Evolutionary conservation across 2,888 invertebrate species (phyloP).

Genomic region (Gasteruption jaculator): DNA sequence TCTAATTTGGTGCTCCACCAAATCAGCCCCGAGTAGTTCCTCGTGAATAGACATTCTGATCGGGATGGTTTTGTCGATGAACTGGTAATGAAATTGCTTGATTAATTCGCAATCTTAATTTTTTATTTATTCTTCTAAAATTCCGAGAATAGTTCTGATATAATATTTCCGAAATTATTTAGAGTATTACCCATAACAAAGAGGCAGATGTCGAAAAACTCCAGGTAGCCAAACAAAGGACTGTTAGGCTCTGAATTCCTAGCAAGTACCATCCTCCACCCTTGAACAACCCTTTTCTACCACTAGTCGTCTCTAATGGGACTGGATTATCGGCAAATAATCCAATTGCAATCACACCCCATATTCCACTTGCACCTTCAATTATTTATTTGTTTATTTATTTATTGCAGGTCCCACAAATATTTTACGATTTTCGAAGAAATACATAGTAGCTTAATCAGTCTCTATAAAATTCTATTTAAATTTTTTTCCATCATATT

Average conservation of each 20-base stretch:
- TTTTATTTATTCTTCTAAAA: background rate
- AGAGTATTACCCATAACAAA: conserved; percentile 63
- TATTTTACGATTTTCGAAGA: no score
- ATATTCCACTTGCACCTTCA: conserved; percentile 50
- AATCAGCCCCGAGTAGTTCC: conserved; percentile 84
- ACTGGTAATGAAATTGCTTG: conserved; percentile 32
- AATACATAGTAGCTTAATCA: no score
- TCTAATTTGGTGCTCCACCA: conserved; percentile 79
- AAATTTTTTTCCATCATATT: no score
- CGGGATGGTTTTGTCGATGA: conserved; percentile 70
- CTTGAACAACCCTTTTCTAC: conserved; percentile 70
- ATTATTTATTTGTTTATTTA: conserved; percentile 4
- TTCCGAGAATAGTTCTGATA: no score
- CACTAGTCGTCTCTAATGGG: conserved; percentile 75
- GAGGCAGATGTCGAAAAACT: conserved; percentile 67
- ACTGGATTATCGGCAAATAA: conserved; percentile 82
- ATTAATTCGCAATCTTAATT: conserved; percentile 1
- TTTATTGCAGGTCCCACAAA: no score
- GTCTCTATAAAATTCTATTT: no score
- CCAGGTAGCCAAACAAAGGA: conserved; percentile 70
- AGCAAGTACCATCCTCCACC: conserved; percentile 86
- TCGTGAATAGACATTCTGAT: conserved; percentile 84
- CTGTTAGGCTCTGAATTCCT: conserved; percentile 75
- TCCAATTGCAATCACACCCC: conserved; percentile 84
- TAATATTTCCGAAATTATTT: no score